Conservation (phyloP, 2,797 vertebrate species). For the Cygnus olor region DNA sequence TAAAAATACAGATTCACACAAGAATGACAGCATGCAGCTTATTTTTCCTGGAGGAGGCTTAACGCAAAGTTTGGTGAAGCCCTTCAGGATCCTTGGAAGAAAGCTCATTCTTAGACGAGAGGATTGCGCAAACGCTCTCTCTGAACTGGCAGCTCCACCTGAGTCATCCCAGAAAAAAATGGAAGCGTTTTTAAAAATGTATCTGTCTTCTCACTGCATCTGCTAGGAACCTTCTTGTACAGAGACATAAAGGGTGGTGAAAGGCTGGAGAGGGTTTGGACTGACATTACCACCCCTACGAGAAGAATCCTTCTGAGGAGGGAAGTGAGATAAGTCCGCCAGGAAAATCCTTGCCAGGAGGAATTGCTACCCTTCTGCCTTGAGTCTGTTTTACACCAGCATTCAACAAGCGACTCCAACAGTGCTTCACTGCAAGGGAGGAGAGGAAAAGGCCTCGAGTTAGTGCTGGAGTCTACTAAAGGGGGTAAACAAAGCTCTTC, state of each 20-base stretch:
- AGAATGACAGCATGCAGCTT: not conserved
- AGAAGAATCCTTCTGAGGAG: not conserved
- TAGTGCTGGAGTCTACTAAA: not conserved
- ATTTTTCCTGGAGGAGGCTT: not conserved
- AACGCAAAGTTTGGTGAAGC: not conserved
- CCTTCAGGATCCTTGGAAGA: not conserved
- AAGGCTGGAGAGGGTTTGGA: not conserved
- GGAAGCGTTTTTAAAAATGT: not conserved
- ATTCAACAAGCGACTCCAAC: not conserved
- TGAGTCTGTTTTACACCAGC: not conserved
- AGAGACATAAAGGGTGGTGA: not conserved
- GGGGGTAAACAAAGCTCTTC: not conserved
- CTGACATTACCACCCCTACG: not conserved
- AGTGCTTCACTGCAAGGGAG: not conserved
- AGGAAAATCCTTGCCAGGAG: not conserved
- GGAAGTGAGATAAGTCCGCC: fast-evolving
- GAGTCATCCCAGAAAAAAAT: not conserved
- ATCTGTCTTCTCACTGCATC: not conserved
- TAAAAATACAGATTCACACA: not conserved
- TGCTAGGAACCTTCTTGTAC: not conserved
- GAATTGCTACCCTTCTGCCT: not conserved
- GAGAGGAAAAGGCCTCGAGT: not conserved
- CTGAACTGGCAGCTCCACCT: not conserved
- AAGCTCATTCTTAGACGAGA: not conserved
- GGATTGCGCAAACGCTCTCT: not conserved